Conservation (phyloP, 1,140 invertebrate genomes). For the Drosophila auraria region DNA sequence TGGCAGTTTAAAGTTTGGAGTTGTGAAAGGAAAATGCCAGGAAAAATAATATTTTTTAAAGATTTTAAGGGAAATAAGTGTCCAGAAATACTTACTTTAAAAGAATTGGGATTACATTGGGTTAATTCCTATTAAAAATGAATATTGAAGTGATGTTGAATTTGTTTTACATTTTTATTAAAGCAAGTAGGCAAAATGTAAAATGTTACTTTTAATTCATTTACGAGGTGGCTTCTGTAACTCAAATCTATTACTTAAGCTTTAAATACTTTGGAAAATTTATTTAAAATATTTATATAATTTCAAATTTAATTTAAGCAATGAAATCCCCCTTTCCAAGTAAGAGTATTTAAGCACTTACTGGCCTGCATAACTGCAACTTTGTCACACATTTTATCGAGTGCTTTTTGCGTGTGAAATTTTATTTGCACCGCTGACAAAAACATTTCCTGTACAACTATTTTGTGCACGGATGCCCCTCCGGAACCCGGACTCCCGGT, state of each 20-base stretch:
- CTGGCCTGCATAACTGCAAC: conserved; percentile 32
- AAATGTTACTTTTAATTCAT: neutral
- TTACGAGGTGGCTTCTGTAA: neutral
- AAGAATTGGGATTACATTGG: too few relatives aligned
- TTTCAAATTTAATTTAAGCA: neutral
- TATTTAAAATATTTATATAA: too few relatives aligned
- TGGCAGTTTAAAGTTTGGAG: conserved; percentile 6
- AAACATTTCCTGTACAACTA: conserved; percentile 72
- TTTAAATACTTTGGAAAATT: too few relatives aligned
- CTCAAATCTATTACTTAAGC: too few relatives aligned
- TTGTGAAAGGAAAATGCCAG: neutral
- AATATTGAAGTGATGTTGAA: too few relatives aligned
- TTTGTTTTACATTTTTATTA: neutral
- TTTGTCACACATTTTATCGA: conserved; percentile 72
- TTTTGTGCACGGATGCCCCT: conserved; percentile 67
- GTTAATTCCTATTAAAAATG: neutral
- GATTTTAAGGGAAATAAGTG: neutral
- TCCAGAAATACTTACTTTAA: too few relatives aligned
- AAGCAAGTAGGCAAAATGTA: neutral
- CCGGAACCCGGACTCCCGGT: conserved; percentile 7
- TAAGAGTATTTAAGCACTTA: neutral
- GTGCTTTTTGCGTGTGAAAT: conserved; percentile 42
- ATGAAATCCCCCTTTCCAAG: neutral
- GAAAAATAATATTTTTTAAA: neutral
- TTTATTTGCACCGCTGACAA: conserved; percentile 55